Percentiles rank a stretch among this genome's conserved stretches.
These are phyloP conservation scores for Cremastobaeus sp. DNA, from an alignment of 2,888 invertebrate genomes.

Conservation along the genomic window DNA sequence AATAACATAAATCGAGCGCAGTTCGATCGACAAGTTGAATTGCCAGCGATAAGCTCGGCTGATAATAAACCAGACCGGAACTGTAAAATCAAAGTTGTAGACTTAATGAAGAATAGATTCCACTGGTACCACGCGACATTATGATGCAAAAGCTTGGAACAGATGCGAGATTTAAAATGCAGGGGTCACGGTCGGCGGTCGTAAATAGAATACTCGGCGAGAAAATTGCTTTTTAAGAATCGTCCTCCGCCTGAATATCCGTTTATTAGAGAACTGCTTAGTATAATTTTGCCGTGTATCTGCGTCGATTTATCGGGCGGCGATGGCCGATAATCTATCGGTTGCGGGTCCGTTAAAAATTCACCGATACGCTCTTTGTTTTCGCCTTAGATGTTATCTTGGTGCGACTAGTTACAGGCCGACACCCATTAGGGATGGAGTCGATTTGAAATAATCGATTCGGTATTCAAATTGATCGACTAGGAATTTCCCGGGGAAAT, in stretches of 20 bases:
- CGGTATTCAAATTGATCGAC: constrained; percentile 38
- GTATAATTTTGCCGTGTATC: constrained; percentile 47
- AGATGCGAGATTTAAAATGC: constrained; percentile 56
- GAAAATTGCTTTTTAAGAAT: constrained; percentile 56
- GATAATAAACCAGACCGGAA: too few species aligned
- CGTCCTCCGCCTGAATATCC: constrained; percentile 48
- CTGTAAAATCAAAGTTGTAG: constrained; percentile 3
- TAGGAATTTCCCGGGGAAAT: constrained; percentile 21
- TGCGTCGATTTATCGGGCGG: constrained; percentile 40
- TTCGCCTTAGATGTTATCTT: too few species aligned
- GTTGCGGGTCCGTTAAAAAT: constrained; percentile 42
- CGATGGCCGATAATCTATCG: constrained; percentile 25
- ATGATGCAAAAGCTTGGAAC: constrained; percentile 55
- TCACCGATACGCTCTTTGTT: constrained; percentile 11
- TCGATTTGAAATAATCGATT: constrained; percentile 43
- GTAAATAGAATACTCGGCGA: constrained; percentile 51
- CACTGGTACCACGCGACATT: constrained; percentile 45
- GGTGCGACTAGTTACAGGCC: too few species aligned
- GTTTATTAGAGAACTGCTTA: constrained; percentile 44
- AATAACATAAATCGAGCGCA: too few species aligned
- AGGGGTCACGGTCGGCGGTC: constrained; percentile 53
- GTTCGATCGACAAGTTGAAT: too few species aligned
- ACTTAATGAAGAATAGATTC: constrained; percentile 33
- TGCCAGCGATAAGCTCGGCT: too few species aligned
- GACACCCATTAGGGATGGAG: constrained; percentile 15